Base-by-base conservation (phyloP, 2,888 invertebrate species). In the Perithous albicinctus region DNA sequence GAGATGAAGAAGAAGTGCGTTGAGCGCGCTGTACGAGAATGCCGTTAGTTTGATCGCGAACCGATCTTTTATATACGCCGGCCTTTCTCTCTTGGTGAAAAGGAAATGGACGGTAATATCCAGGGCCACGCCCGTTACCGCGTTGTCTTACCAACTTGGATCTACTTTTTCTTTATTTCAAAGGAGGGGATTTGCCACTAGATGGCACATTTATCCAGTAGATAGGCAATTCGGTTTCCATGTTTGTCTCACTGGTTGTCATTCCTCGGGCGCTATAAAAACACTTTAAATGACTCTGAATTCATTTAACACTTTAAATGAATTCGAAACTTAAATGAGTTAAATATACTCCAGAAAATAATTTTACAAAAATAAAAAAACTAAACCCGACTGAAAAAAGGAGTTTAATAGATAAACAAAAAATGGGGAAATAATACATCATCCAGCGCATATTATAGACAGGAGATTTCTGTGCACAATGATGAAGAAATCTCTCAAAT, bases 21-120 rank as follows among this genome's bases (percentile, higher is more conserved):
- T 66, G 23, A 76, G 74, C 29, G 46, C n/a, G 46, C 59, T 48
- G 48, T 48, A 23, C 51, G 32, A 35, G 66, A 76, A 51, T 80
- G 72, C 61, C 66, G 67, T 66, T 61, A 66, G 10, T 35, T 12
- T 51, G 61, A 29, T 15, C 38, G 12, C 70, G 32, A 56, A 10
- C 70, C 23, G 41, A 10, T 35, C 59, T 72, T 76, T 76, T 64
- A 72, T 76, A 54, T 35, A 32, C 29, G 29, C 7, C 20, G 43
- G 59, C 80, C 80, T 80, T 80, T 80, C 80, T 35, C 72, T 80
- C 76, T 80, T 67, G 76, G 59, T 72, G 23, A 72, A 76, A 77
- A 72, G 72, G 76, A 80, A 80, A 80, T 46, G 76, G 43, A 63
- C 72, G 41, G 72, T 80, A 41, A 18, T 43, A 38, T 41, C 51